Evolutionary conservation across 2,888 invertebrate species (phyloP).

Genomic region (Ornithoptera priamus): DNA sequence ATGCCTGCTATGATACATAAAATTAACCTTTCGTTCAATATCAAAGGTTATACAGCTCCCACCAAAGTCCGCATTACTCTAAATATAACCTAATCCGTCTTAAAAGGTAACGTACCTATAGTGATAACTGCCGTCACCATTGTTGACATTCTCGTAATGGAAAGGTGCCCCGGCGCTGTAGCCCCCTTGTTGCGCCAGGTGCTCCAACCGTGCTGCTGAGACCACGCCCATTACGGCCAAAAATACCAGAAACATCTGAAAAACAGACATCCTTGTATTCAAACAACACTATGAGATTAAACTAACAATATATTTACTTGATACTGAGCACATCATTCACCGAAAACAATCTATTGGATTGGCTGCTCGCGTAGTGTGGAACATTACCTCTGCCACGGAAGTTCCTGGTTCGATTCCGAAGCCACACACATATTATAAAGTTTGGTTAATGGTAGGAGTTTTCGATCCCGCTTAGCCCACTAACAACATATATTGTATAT

Average conservation of each 20-base stretch:
- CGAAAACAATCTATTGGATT: no score
- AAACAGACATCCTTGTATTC: constrained; percentile 23
- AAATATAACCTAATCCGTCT: background rate
- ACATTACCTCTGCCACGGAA: no score
- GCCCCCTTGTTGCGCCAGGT: constrained; percentile 53
- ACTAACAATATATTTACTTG: background rate
- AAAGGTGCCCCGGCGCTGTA: constrained; percentile 57
- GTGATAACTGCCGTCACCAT: constrained; percentile 82
- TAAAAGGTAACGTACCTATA: constrained; percentile 72
- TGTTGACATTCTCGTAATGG: constrained; percentile 81
- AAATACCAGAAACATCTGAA: constrained; percentile 52
- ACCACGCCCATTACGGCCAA: constrained; percentile 47
- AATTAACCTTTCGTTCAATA: constrained; percentile 25
- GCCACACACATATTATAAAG: no score
- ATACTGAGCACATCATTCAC: background rate
- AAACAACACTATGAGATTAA: background rate
- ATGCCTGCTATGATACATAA: constrained; percentile 4
- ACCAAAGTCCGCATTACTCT: constrained; percentile 4
- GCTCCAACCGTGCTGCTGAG: constrained; percentile 59
- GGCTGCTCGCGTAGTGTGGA: no score
- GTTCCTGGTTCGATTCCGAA: no score
- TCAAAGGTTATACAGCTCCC: constrained; percentile 27
- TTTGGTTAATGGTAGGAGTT: no score
- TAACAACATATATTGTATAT: no score
- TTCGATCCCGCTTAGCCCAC: no score